Conservation (phyloP, 2,888 invertebrate genomes). For the Cantharis lateralis region DNA sequence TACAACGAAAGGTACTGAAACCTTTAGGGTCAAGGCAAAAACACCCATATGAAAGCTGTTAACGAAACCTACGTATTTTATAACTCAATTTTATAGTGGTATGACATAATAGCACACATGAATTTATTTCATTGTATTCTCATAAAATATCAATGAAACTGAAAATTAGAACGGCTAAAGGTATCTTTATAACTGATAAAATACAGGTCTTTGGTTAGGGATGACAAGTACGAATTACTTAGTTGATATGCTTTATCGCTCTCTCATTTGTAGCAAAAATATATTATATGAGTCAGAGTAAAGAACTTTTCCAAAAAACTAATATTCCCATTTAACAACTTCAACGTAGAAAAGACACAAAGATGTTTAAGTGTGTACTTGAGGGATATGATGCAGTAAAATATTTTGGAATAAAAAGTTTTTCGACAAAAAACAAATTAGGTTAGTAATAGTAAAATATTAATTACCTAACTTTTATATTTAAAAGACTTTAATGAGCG, state of each 20-base stretch:
- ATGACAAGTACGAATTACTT: neutral
- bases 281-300: neutral
- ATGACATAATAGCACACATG: neutral
- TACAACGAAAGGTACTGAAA: neutral
- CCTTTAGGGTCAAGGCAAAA: neutral
- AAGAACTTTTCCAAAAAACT: neutral
- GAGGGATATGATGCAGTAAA: neutral
- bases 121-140: neutral
- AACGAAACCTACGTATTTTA: neutral
- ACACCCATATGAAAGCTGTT: neutral
- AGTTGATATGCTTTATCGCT: no score
- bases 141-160: neutral
- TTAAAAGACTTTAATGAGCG: neutral
- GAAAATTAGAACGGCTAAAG: neutral
- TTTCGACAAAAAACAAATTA: neutral
- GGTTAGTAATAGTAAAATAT: neutral
- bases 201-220: neutral
- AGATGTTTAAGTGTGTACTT: neutral
- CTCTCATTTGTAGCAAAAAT: neutral
- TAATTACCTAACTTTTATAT: neutral
- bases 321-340: neutral
- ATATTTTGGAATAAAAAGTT: neutral
- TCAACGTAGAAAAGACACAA: neutral
- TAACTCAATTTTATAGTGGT: neutral
- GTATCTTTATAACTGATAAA: neutral